Evolutionary conservation across 2,888 invertebrate genomes (phyloP), one percentile per base, ranked within the genome.

Genomic region (Drosophila anomalipes): DNA sequence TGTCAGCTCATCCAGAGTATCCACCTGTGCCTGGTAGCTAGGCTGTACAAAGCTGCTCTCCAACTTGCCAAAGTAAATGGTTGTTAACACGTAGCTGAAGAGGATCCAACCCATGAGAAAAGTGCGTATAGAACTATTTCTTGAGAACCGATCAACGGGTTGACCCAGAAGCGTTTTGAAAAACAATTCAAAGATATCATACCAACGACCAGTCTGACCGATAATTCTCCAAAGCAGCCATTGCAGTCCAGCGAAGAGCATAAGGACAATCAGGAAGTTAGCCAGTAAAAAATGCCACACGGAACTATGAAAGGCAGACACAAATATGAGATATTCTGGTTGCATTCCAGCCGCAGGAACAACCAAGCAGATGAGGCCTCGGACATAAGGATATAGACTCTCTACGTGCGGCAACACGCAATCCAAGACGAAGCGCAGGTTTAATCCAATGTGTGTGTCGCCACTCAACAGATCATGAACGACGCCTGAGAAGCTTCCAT

Each of bases 11-110:
- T 79, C 74, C 22, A 93, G 64, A 1, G 64, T 77, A 51, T 93
- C 85, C n/a, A 93, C 56, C 37, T 92, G 91, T 3, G 77, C 44
- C 57, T 91, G 90, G 61, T 86, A 93, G 16, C 77, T 78, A 0
- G 93, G 92, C 14, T 88, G 86, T 0, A 93, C 90, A 47, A 93
- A 92, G 14, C 83, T 88, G 51, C 93, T 93, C 51, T 92, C 93
- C 59, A 93, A 68, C 57, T 93, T 92, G 28, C 92, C 93, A 35
- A 92, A 89, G 61, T 92, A 93, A 28, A 92, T 84, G 32, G 77
- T 83, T 3, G 90, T 91, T 54, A 92, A 62, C 0, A 93, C 82
- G 53, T 92, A 93, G 37, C 91, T 90, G 51, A 92, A 93, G 10
- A 93, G 63, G 9, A 93, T 89, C 93, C 93, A 93, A 6, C 85